Evolutionary conservation across 2,797 vertebrate species (phyloP), one percentile per base, ranked within the genome.

Genomic region (Sebastes kiyomatsui): DNA sequence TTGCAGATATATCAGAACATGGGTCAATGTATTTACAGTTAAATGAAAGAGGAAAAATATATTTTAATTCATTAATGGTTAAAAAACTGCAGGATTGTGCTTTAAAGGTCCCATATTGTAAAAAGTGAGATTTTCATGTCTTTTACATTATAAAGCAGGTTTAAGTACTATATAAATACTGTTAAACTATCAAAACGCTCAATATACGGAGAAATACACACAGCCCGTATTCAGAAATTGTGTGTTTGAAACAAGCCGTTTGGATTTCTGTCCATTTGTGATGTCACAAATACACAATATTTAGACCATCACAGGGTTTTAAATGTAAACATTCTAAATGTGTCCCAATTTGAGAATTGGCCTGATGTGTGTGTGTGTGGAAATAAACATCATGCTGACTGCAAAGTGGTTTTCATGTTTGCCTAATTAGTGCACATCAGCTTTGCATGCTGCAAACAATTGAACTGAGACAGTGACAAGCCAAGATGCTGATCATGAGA

Each of bases 381-480:
- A 84, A 77, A 87, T 85, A 80, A 91, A 84, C 75, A 86, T 85
- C 80, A 86, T 77, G 80, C 75, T 83, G 88, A 56, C 82, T 86
- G 86, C 75, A 88, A 93, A 93, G 88, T 86, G 74, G 52, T 88
- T 86, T 88, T 89, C 79, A 78, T 90, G 90, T 91, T 83, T 77
- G 38, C 81, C 81, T 87, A 90, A 93, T 93, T 88, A 91, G 85
- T 74, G 84, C 83, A 80, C 82, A 90, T 89, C 79, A 81, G 72
- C 66, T 69, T 27, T 27, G 27, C 27, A 27, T 67, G 35, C 77
- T 87, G 72, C 77, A 84, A 89, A 90, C 83, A 88, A 67, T 75
- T 72, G 71, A 80, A 72, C 73, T 80, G 69, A 87, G 80, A 72
- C 74, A 74, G 46, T 56, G 82, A 83, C 27, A 27, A 27, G 27